Evolutionary conservation across 2,797 vertebrate species (phyloP).

Genomic region (Rhinatrema bivittatum): DNA sequence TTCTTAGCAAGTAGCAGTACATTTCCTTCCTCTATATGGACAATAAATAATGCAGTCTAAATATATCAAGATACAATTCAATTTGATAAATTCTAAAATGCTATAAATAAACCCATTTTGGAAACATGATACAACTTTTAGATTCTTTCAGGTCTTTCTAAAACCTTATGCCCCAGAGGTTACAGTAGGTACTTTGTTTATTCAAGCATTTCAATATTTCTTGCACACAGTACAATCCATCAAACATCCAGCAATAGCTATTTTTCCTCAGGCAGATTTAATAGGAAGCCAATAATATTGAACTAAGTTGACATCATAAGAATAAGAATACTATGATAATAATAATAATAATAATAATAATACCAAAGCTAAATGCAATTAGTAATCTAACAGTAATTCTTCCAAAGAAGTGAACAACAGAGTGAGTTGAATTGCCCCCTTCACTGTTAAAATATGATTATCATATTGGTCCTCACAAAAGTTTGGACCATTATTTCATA

Average conservation of each 20-base stretch:
- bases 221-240: constrained; percentile 1
- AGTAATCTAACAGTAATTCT: too few relatives aligned
- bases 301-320: background rate
- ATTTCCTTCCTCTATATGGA: too few relatives aligned
- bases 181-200: constrained; percentile 13
- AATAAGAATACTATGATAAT: background rate
- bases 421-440: too few relatives aligned
- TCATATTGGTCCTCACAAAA: too few relatives aligned
- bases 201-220: constrained; percentile 6
- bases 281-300: constrained; percentile 3
- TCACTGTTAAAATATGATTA: too few relatives aligned
- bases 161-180: constrained; percentile 28
- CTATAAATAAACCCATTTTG: constrained; percentile 30
- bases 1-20: too few relatives aligned
- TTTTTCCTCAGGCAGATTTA: constrained; percentile 6
- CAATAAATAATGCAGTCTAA: too few relatives aligned
- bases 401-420: too few relatives aligned
- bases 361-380: too few relatives aligned
- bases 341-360: background rate
- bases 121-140: constrained; percentile 23
- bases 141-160: constrained; percentile 18
- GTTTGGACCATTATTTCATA: too few relatives aligned
- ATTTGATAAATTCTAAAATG: too few relatives aligned
- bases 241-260: constrained; percentile 13
- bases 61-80: too few relatives aligned